phyloP scores from a whole-genome alignment of 2,888 invertebrate genomes.

The Drosophila neotestacea region DNA sequence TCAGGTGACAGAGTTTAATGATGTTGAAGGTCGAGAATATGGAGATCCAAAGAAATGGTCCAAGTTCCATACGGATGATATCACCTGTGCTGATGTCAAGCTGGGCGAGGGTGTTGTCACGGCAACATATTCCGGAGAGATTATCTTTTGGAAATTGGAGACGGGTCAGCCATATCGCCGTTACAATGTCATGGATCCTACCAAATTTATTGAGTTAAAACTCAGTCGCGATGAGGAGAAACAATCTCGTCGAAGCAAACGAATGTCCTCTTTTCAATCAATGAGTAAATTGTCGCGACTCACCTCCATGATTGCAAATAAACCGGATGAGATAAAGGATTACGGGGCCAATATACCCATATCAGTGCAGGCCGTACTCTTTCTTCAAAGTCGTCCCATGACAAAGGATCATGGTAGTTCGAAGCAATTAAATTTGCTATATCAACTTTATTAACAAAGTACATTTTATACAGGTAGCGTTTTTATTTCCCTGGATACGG shows the following conservation, averaged over 20 bases:
- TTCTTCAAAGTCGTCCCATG: slow-evolving; percentile 88
- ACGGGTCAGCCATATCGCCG: slow-evolving; percentile 91
- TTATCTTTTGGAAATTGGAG: slow-evolving; percentile 93
- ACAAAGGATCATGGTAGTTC: slow-evolving; percentile 84
- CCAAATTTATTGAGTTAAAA: slow-evolving; percentile 81
- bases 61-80: slow-evolving; percentile 90
- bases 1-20: slow-evolving; percentile 89
- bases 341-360: slow-evolving; percentile 84
- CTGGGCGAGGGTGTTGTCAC: slow-evolving; percentile 90
- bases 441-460: neutral
- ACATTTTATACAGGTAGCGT: slow-evolving; percentile 87
- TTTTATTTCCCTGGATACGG: slow-evolving; percentile 90
- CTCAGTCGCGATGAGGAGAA: slow-evolving; percentile 54
- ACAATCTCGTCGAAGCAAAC: slow-evolving; percentile 42
- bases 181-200: slow-evolving; percentile 84
- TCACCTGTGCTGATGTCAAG: slow-evolving; percentile 89
- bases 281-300: neutral
- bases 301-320: neutral
- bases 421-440: fast-evolving
- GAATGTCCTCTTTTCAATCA: slow-evolving; percentile 13
- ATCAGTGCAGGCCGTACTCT: slow-evolving; percentile 89
- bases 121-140: slow-evolving; percentile 90
- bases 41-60: slow-evolving; percentile 90
- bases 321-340: slow-evolving; percentile 41
- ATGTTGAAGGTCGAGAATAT: slow-evolving; percentile 86